phyloP scores from a whole-genome alignment of 1,140 invertebrate species.

The Drosophila insularis region DNA sequence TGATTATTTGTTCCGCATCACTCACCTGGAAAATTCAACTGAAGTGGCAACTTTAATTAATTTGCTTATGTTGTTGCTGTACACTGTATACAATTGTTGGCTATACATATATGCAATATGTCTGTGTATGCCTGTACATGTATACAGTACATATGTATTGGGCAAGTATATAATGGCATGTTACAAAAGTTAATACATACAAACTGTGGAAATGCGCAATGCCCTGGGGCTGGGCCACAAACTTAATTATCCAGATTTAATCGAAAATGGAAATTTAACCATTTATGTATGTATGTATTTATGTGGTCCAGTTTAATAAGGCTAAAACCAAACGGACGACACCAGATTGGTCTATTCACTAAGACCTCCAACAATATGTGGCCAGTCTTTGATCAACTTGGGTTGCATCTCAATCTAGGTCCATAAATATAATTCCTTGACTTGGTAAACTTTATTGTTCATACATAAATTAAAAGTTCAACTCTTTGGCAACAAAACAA shows the following conservation, averaged over 20 bases:
- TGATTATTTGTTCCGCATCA: conserved; percentile 82
- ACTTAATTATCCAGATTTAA: conserved; percentile 46
- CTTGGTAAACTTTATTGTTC: conserved; percentile 19
- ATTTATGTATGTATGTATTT: not conserved
- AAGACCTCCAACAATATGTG: not conserved
- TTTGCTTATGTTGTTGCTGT: conserved; percentile 69
- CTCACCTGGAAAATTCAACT: conserved; percentile 82
- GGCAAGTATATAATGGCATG: conserved; percentile 33
- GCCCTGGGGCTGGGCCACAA: conserved; percentile 16
- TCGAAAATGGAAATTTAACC: conserved; percentile 42
- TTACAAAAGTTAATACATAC: conserved; percentile 47
- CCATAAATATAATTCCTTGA: conserved; percentile 18
- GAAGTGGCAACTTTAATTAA: conserved; percentile 82
- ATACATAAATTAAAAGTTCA: conserved; percentile 37
- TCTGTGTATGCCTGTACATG: conserved; percentile 11
- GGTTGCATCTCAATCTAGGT: conserved; percentile 3
- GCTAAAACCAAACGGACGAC: not conserved
- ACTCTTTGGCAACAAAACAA: conserved; percentile 7
- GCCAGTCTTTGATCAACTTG: conserved; percentile 2
- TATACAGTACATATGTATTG: not conserved
- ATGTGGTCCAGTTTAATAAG: conserved; percentile 35
- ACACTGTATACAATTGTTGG: conserved; percentile 35
- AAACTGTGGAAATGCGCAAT: conserved; percentile 30
- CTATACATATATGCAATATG: conserved; percentile 26
- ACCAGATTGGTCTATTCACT: not conserved